Percentiles rank a stretch among this genome's conserved stretches.
Evolutionary conservation across 2,797 vertebrate genomes (phyloP).

Genomic region (Bovichtus variegatus): DNA sequence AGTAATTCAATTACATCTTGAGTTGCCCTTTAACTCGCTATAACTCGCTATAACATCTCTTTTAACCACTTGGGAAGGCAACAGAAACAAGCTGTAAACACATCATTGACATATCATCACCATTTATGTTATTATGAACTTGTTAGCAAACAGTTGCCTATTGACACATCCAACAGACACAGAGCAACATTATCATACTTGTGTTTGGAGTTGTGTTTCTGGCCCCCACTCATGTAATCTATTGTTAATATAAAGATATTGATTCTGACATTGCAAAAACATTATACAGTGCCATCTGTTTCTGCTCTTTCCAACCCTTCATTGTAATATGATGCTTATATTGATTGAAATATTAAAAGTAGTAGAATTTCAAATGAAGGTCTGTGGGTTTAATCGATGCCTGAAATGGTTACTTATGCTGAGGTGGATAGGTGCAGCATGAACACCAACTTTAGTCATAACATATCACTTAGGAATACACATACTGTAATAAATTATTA

Average conservation of each 20-base stretch:
- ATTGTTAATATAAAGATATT: background rate
- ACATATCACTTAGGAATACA: background rate
- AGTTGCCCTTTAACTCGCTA: too few species aligned
- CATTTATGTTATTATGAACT: too few species aligned
- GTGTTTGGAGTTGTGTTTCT: background rate
- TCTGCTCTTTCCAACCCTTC: background rate
- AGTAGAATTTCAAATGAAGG: background rate
- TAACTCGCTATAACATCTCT: too few species aligned
- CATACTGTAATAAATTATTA: background rate
- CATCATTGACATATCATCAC: too few species aligned
- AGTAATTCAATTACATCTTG: too few species aligned
- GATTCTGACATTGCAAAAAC: background rate
- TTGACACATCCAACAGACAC: too few species aligned
- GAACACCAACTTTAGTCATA: background rate
- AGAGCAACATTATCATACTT: too few species aligned
- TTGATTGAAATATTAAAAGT: background rate
- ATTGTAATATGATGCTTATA: background rate
- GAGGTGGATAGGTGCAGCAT: background rate
- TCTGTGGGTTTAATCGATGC: background rate
- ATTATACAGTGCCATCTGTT: background rate
- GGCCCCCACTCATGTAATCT: background rate
- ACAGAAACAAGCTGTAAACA: too few species aligned
- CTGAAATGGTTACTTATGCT: background rate
- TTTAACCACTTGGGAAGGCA: too few species aligned
- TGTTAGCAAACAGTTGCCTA: too few species aligned